Conservation (phyloP, 2,113 vertebrate genomes). For the Thryonomys swinderianus region DNA sequence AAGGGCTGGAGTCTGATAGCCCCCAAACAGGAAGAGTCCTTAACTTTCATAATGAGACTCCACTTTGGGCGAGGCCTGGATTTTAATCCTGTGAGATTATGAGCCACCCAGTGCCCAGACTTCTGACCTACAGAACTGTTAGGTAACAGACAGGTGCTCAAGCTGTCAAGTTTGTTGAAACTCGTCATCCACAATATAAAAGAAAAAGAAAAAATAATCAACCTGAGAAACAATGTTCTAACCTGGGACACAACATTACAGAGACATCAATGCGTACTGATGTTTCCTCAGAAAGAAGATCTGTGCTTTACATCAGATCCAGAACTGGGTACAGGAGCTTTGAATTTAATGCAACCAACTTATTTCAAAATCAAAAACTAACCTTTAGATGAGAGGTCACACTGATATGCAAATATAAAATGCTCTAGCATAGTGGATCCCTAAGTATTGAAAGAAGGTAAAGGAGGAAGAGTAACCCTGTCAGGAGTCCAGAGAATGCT, state of each 20-base stretch:
- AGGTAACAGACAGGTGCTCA: neutral
- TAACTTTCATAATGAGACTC: neutral
- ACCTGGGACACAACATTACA: neutral
- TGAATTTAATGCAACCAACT: neutral
- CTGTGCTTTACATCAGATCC: neutral
- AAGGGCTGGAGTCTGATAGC: neutral
- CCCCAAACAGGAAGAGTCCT: neutral
- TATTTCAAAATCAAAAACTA: neutral
- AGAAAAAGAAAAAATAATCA: no score
- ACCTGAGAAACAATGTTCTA: neutral
- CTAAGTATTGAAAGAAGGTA: neutral
- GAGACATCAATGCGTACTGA: neutral
- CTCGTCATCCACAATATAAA: neutral
- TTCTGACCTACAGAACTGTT: neutral
- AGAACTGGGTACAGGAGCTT: neutral
- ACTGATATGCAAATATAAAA: neutral
- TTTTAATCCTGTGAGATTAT: neutral
- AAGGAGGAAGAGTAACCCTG: neutral
- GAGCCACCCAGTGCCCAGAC: neutral
- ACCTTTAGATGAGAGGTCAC: neutral
- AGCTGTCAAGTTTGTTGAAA: neutral
- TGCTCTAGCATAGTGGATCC: neutral
- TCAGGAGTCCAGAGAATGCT: neutral
- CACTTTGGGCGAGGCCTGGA: neutral
- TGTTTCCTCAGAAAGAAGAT: neutral